Evolutionary conservation across 2,888 invertebrate genomes (phyloP).

Genomic region (Ferdinandea cuprea): DNA sequence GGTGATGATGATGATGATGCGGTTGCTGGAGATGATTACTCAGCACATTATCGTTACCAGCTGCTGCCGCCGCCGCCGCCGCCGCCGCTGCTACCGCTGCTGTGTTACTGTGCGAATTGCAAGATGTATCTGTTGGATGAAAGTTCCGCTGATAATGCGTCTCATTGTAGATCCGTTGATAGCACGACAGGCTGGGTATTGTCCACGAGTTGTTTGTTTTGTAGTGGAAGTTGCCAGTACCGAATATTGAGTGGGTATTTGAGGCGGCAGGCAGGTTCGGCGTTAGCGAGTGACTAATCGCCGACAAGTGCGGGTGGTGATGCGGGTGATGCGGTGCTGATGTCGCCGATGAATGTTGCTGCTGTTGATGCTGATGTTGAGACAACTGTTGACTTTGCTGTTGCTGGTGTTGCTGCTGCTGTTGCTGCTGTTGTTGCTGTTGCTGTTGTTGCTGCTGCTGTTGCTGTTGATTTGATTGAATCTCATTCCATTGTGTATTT

Average conservation of each 20-base stretch:
- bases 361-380: constrained; percentile 77
- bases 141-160: constrained; percentile 81
- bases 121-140: constrained; percentile 75
- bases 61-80: constrained; percentile 63
- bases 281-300: constrained; percentile 78
- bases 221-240: constrained; percentile 82
- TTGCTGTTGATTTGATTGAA: constrained; percentile 68
- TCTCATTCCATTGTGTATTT: constrained; percentile 64
- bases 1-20: constrained; percentile 63
- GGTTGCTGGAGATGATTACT: constrained; percentile 61
- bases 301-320: constrained; percentile 77
- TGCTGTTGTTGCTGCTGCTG: constrained; percentile 70
- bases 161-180: constrained; percentile 81
- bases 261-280: constrained; percentile 76
- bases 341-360: constrained; percentile 76
- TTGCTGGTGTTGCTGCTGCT: constrained; percentile 79
- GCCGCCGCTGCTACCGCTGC: constrained; percentile 60
- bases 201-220: constrained; percentile 82
- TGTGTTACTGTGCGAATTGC: constrained; percentile 63
- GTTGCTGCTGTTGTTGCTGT: constrained; percentile 75
- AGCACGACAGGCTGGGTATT: constrained; percentile 80
- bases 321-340: constrained; percentile 69
- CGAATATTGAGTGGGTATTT: constrained; percentile 82
- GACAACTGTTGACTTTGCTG: constrained; percentile 77
- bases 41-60: constrained; percentile 63